Conservation (phyloP, 2,797 vertebrate species). For the Halcyon smyrnensis region DNA sequence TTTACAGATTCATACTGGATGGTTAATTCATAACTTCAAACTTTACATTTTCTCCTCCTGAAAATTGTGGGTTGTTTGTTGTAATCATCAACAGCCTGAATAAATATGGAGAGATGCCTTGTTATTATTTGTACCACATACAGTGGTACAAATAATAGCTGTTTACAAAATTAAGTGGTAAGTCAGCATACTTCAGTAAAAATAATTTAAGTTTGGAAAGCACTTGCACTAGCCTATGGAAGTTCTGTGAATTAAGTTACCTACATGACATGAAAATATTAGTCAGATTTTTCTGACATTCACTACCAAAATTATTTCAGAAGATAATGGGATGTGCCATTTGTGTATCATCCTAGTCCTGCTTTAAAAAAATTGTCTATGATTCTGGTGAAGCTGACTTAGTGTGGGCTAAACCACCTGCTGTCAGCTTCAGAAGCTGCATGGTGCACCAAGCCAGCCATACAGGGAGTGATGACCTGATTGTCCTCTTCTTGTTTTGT, state of each 20-base stretch:
- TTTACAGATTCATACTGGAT: neutral
- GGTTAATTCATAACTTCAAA: neutral
- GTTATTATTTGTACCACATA: accelerated
- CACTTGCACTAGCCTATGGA: neutral
- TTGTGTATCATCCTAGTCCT: neutral
- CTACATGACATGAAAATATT: neutral
- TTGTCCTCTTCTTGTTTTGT: neutral
- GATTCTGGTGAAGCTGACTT: neutral
- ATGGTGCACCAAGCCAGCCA: neutral
- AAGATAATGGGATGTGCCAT: neutral
- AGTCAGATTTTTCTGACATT: neutral
- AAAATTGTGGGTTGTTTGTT: neutral
- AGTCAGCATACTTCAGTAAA: neutral
- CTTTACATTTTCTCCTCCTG: accelerated
- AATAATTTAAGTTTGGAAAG: neutral
- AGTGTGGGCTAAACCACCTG: neutral
- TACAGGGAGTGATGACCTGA: too few relatives aligned
- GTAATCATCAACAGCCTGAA: neutral
- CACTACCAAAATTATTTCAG: neutral
- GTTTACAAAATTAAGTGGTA: neutral
- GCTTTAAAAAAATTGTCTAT: neutral
- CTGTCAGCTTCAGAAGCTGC: neutral
- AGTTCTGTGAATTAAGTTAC: neutral
- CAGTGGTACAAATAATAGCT: neutral
- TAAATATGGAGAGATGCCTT: neutral